A percentile compares a stretch with the other conserved stretches of the same genome.
Conservation (phyloP, 2,113 vertebrate genomes). For the Chionodraco myersi region DNA sequence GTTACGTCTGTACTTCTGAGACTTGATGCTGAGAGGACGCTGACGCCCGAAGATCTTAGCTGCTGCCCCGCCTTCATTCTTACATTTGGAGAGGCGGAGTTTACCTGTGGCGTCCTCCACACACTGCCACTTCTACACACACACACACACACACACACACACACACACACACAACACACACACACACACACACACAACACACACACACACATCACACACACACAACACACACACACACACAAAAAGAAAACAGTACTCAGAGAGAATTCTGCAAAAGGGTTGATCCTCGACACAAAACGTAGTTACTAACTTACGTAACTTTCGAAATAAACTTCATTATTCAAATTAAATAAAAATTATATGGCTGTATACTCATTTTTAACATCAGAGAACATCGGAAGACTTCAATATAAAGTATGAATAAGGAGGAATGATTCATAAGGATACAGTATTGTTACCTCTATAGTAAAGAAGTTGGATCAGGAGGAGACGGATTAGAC, state of each 20-base stretch:
- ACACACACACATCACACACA: no score
- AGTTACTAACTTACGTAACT: no score
- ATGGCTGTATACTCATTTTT: not conserved
- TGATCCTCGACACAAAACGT: no score
- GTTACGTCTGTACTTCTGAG: constrained; percentile 82
- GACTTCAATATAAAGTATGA: not conserved
- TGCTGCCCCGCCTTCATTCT: constrained; percentile 78
- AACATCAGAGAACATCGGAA: no score
- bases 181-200: no score
- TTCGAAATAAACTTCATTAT: no score
- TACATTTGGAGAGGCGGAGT: constrained; percentile 94
- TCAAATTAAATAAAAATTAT: no score
- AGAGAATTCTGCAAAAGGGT: no score
- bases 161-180: not conserved
- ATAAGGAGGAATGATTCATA: no score
- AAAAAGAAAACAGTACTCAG: no score
- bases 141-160: constrained; percentile 25
- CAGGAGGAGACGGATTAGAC: not conserved
- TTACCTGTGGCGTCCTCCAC: constrained; percentile 92
- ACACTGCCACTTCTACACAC: constrained; percentile 94
- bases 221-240: no score
- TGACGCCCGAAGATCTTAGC: constrained; percentile 63
- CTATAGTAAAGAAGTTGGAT: not conserved
- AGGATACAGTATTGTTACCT: not conserved
- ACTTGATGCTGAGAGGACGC: constrained; percentile 85